Evolutionary conservation across 2,113 vertebrate species (phyloP).

Genomic region (Onychorhynchus coronatus): DNA sequence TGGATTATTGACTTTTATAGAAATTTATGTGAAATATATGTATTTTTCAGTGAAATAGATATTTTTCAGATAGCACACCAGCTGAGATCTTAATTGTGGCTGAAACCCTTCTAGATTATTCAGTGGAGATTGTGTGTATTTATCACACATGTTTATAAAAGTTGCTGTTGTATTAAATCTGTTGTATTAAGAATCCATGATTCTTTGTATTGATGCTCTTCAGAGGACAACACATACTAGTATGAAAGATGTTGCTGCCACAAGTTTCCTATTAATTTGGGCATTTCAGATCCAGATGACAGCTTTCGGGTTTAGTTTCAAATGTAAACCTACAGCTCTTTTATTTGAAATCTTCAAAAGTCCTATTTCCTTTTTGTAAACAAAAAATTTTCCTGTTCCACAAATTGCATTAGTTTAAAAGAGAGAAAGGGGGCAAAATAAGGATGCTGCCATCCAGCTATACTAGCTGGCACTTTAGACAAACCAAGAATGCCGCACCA

Average conservation of each 20-base stretch:
- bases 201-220: neutral
- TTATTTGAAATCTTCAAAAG: neutral
- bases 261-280: neutral
- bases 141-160: neutral
- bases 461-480: neutral
- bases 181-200: neutral
- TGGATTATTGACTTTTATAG: neutral
- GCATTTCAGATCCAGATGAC: neutral
- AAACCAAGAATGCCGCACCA: fast-evolving
- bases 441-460: neutral
- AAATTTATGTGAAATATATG: neutral
- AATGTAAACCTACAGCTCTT: neutral
- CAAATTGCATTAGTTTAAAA: neutral
- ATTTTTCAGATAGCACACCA: neutral
- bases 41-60: neutral
- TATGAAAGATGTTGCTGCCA: neutral
- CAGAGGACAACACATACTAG: neutral
- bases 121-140: neutral
- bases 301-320: neutral
- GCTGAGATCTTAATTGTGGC: fast-evolving
- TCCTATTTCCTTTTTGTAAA: neutral
- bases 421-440: neutral
- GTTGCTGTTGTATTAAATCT: neutral
- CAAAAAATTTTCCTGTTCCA: neutral
- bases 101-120: neutral